Percentiles rank a stretch among this genome's conserved stretches.
Conservation (phyloP, 2,797 vertebrate species). For the Ateles fusciceps region DNA sequence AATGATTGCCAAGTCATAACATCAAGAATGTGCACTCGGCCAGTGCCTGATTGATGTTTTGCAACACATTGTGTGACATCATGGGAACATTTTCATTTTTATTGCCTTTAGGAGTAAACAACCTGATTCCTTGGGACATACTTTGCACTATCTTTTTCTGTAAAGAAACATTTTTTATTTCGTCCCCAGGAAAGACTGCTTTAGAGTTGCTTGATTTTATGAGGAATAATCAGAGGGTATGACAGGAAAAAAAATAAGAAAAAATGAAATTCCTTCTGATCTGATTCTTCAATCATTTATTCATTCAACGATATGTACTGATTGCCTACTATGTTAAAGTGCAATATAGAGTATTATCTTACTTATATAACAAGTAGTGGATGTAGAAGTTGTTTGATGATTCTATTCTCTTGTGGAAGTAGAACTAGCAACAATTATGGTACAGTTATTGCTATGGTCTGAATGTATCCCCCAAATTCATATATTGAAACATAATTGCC, state of each 20-base stretch:
- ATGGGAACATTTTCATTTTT: not conserved
- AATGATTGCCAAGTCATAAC: not conserved
- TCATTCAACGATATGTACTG: constrained; percentile 25
- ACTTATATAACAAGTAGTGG: not conserved
- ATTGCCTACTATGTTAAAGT: not conserved
- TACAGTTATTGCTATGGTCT: not conserved
- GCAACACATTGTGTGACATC: constrained; percentile 4
- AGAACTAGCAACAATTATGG: not conserved
- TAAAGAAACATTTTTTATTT: not conserved
- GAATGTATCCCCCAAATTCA: not conserved
- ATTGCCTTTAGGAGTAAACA: constrained; percentile 31
- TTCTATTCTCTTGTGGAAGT: not conserved
- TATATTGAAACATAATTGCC: not conserved
- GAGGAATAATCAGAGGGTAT: not conserved
- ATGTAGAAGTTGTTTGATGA: not conserved
- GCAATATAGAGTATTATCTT: not conserved
- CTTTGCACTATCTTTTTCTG: not conserved
- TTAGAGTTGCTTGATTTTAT: not conserved
- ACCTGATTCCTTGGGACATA: not conserved
- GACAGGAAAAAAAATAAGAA: not conserved
- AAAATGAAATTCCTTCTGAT: not conserved
- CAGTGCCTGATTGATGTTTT: not conserved
- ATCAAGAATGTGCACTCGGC: not conserved
- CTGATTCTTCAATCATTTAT: not conserved
- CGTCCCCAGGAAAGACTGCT: not conserved